A percentile compares a stretch with the other conserved stretches of the same genome.
Conservation (phyloP, 2,113 vertebrate species). For the Syrmaticus mikado region DNA sequence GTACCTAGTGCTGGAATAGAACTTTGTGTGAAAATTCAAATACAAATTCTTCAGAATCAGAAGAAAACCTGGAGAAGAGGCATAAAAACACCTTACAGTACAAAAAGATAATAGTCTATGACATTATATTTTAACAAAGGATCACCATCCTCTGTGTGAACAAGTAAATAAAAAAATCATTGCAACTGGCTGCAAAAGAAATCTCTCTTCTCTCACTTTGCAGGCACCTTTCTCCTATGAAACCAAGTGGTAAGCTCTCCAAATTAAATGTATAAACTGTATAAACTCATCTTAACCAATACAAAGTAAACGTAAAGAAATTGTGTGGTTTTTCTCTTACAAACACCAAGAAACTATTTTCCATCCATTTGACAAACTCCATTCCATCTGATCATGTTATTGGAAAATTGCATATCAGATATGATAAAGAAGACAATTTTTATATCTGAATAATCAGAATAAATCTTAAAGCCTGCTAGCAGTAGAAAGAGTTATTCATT, state of each 20-base stretch:
- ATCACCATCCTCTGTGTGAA: neutral
- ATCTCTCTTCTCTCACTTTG: neutral
- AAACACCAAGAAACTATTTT: neutral
- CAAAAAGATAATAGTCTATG: neutral
- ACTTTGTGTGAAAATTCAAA: neutral
- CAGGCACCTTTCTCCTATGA: neutral
- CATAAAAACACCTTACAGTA: neutral
- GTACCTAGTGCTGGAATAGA: neutral
- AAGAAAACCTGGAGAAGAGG: neutral
- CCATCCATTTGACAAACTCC: neutral
- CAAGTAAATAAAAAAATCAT: neutral
- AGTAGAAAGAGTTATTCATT: neutral
- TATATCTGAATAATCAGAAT: neutral
- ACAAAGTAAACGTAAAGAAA: neutral
- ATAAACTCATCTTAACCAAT: neutral
- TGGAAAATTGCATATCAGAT: neutral
- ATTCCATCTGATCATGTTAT: neutral
- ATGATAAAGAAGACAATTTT: neutral
- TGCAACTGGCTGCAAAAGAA: neutral
- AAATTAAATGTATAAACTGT: neutral
- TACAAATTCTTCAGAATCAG: constrained; percentile 9
- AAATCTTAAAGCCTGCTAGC: neutral
- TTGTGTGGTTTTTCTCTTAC: neutral
- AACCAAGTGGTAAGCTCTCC: neutral
- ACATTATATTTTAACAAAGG: neutral